Evolutionary conservation across 2,888 invertebrate species (phyloP).

Genomic region (Cordilura impudica): DNA sequence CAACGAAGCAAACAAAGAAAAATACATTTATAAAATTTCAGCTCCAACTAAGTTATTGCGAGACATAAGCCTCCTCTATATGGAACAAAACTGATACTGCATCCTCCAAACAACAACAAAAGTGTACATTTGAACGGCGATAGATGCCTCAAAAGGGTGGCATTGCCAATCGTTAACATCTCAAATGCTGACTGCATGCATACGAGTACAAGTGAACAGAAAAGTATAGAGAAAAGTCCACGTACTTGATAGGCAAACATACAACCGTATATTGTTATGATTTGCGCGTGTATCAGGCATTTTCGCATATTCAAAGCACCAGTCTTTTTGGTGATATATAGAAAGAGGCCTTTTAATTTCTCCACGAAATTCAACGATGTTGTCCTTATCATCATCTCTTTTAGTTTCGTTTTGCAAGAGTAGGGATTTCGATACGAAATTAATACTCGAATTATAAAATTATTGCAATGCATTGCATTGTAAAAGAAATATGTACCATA

Average conservation of each 20-base stretch:
- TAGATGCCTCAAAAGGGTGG: conserved; percentile 32
- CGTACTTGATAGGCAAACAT: conserved; percentile 12
- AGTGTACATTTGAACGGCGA: conserved; percentile 40
- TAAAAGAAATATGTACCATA: too few relatives aligned
- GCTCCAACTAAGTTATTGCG: conserved; percentile 59
- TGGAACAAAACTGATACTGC: conserved; percentile 43
- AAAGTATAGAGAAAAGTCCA: not conserved
- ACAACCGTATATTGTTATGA: conserved; percentile 37
- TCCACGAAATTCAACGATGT: conserved; percentile 44
- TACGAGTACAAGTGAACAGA: conserved; percentile 50
- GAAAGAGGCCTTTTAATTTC: conserved; percentile 32
- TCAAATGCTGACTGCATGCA: conserved; percentile 58
- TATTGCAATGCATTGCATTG: too few relatives aligned
- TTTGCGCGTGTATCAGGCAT: conserved; percentile 41
- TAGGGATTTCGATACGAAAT: conserved; percentile 41
- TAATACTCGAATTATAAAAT: too few relatives aligned
- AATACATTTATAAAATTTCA: too few relatives aligned
- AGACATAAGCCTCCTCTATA: conserved; percentile 57
- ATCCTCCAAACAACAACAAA: conserved; percentile 24
- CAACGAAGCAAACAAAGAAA: conserved; percentile 39
- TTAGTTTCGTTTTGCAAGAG: conserved; percentile 13
- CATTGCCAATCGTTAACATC: conserved; percentile 52
- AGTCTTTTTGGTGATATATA: conserved; percentile 31
- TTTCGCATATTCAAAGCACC: not conserved
- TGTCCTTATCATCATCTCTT: conserved; percentile 43